Evolutionary conservation across 2,888 invertebrate genomes (phyloP).

Genomic region (Ormyrus thymus): DNA sequence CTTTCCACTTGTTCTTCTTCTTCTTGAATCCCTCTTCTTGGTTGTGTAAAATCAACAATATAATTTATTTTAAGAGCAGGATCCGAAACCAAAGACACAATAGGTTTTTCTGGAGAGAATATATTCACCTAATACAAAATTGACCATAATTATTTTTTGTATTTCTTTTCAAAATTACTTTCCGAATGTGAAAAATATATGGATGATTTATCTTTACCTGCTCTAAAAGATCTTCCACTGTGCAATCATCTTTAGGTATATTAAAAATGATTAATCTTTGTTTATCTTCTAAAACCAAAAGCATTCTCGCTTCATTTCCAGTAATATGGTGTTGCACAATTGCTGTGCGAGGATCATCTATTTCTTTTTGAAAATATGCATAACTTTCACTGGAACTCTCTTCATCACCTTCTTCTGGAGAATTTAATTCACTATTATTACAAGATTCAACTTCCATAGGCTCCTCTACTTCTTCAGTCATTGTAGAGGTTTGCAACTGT

Average conservation of each 20-base stretch:
- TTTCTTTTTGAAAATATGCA: slow-evolving; percentile 69
- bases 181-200: background rate
- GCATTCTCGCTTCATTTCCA: slow-evolving; percentile 84
- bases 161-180: too few species aligned
- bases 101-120: slow-evolving; percentile 82
- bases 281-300: slow-evolving; percentile 85
- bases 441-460: slow-evolving; percentile 57
- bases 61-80: slow-evolving; percentile 86
- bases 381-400: slow-evolving; percentile 62
- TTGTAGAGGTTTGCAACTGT: slow-evolving; percentile 61
- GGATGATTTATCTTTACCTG: slow-evolving; percentile 76
- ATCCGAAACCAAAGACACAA: slow-evolving; percentile 85
- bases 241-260: slow-evolving; percentile 87
- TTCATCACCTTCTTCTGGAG: slow-evolving; percentile 60
- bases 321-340: slow-evolving; percentile 70
- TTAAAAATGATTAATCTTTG: slow-evolving; percentile 89
- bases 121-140: slow-evolving; percentile 78
- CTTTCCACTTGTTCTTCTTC: slow-evolving; percentile 56
- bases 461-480: slow-evolving; percentile 54
- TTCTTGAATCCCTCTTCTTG: slow-evolving; percentile 51
- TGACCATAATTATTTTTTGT: too few species aligned
- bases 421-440: slow-evolving; percentile 55
- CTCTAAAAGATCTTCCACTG: slow-evolving; percentile 87
- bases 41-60: slow-evolving; percentile 82
- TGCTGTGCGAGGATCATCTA: slow-evolving; percentile 67